Evolutionary conservation across 1,140 invertebrate genomes (phyloP).

Genomic region (Leguminivora glycinivorella): DNA sequence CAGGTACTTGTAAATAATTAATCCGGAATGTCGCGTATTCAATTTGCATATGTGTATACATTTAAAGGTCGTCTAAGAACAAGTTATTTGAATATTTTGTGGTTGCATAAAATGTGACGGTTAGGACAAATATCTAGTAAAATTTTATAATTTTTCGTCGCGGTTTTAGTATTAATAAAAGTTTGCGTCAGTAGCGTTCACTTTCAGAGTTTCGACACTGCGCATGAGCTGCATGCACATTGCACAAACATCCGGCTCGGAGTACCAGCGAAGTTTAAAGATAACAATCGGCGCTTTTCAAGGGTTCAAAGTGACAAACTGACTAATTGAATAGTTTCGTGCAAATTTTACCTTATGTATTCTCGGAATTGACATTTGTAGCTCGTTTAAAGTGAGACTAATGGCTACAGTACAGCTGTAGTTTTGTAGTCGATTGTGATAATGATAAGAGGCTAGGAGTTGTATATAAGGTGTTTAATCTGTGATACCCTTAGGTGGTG

Average conservation of each 20-base stretch:
- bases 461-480: conserved; percentile 34
- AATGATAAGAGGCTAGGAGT: conserved; percentile 41
- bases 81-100: neutral
- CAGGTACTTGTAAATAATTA: too few relatives aligned
- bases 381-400: neutral
- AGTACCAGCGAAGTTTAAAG: conserved; percentile 38
- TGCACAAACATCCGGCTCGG: conserved; percentile 70
- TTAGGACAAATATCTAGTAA: neutral
- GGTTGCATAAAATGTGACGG: neutral
- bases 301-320: conserved; percentile 31
- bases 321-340: neutral
- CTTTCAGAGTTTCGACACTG: conserved; percentile 71
- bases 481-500: conserved; percentile 35
- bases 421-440: conserved; percentile 31
- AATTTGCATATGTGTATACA: too few relatives aligned
- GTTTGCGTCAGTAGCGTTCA: conserved; percentile 70
- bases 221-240: conserved; percentile 64
- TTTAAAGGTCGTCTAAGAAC: neutral
- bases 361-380: neutral
- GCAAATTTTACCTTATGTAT: neutral
- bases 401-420: neutral
- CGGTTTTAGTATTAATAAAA: conserved; percentile 57
- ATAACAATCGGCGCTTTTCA: conserved; percentile 34
- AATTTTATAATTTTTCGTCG: neutral
- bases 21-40: too few relatives aligned